Conservation (phyloP, 2,888 invertebrate genomes). For the Augochlorella aurata region DNA sequence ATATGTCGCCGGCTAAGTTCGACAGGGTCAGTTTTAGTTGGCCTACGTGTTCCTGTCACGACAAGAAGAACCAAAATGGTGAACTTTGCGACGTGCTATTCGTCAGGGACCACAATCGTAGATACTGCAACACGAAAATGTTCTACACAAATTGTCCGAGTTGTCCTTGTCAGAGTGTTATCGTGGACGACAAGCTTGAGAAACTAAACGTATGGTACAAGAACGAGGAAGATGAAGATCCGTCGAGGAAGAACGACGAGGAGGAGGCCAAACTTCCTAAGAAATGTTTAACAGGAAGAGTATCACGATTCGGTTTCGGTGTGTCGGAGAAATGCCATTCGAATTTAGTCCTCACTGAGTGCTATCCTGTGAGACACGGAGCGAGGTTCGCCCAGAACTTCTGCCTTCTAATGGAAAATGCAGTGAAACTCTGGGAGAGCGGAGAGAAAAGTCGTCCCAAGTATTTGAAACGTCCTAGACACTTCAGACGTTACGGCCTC, state of each 20-base stretch:
- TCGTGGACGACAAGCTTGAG: constrained; percentile 3
- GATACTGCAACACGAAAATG: constrained; percentile 31
- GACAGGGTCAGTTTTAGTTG: constrained; percentile 67
- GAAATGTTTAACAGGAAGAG: constrained; percentile 55
- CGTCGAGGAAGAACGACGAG: neutral
- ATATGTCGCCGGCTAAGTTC: constrained; percentile 46
- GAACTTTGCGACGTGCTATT: constrained; percentile 72
- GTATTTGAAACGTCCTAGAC: constrained; percentile 59
- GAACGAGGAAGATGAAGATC: neutral
- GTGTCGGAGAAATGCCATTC: constrained; percentile 82
- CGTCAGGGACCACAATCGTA: constrained; percentile 54
- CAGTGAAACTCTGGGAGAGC: constrained; percentile 73
- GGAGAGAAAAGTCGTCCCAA: constrained; percentile 10
- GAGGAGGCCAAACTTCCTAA: neutral
- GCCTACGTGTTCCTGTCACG: constrained; percentile 58
- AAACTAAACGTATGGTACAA: constrained; percentile 41
- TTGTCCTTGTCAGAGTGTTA: constrained; percentile 42
- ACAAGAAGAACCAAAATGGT: constrained; percentile 27
- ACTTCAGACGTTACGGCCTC: constrained; percentile 82
- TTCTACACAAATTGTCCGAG: constrained; percentile 38
- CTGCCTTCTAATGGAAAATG: constrained; percentile 67
- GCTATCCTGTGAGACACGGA: neutral
- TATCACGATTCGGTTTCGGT: constrained; percentile 82
- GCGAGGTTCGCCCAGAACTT: constrained; percentile 38
- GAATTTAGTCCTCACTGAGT: constrained; percentile 78